These are phyloP conservation scores for Rhagoletis pomonella DNA, from an alignment of 1,140 invertebrate species.

Conservation along the genomic window DNA sequence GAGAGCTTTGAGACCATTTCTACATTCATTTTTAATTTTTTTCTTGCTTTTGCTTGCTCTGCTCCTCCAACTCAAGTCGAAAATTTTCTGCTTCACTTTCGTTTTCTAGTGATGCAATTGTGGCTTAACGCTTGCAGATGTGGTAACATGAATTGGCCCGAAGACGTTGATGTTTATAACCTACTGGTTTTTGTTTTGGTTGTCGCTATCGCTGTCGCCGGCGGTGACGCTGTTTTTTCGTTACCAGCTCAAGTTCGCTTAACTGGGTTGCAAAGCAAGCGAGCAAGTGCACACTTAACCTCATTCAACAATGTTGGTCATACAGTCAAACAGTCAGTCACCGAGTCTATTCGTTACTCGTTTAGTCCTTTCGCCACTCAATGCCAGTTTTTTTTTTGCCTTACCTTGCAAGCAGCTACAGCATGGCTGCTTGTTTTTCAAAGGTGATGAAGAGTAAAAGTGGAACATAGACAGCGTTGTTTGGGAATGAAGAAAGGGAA, in stretches of 20 bases:
- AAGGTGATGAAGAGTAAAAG: constrained; percentile 20
- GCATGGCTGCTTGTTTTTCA: not conserved
- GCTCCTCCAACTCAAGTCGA: not conserved
- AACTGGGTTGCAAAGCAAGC: constrained; percentile 49
- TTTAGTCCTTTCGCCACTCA: constrained; percentile 3
- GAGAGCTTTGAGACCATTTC: not conserved
- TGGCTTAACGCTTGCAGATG: constrained; percentile 41
- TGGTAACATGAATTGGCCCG: constrained; percentile 29
- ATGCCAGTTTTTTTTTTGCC: not conserved
- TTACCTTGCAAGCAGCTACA: not conserved
- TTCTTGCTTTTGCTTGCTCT: not conserved
- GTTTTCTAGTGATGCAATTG: constrained; percentile 18
- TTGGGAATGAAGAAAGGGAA: not conserved
- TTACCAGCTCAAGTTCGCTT: constrained; percentile 47
- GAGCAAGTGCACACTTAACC: constrained; percentile 40
- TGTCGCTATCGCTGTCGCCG: not conserved
- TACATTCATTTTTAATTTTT: not conserved
- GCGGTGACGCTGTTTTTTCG: not conserved
- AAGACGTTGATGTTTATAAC: not conserved
- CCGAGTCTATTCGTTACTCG: not conserved
- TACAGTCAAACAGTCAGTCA: constrained; percentile 9
- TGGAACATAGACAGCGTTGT: not conserved
- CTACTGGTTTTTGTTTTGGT: not conserved
- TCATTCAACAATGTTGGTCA: constrained; percentile 15
- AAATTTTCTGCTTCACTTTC: not conserved